Evolutionary conservation across 2,797 vertebrate species (phyloP), one percentile per base, ranked within the genome.

Genomic region (Xenops minutus): DNA sequence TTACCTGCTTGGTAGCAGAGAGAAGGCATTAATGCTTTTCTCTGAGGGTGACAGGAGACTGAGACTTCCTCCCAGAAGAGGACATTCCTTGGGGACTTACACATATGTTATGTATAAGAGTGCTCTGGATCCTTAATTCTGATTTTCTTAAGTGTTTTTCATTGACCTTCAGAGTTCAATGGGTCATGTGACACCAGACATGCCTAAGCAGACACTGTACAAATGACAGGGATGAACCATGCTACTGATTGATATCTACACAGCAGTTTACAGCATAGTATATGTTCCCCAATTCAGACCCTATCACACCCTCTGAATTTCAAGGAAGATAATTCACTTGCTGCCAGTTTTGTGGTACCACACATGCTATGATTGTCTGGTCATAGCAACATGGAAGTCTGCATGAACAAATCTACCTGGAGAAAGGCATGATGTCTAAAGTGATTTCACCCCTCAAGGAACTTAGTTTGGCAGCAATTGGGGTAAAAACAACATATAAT

Each of bases 191-290:
- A 83, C 54, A 64, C 26, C 37, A 79, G 67, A 41, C 12, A 27
- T 3, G 12, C 16, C 58, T 23, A 44, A 18, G 32, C 43, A 64
- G 39, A 71, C 43, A 6, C 36, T 32, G 15, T 13, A 7, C 1
- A 10, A 0, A 0, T 26, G 44, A 12, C 56, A 63, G 24, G 2
- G 16, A 18, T 3, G 30, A 68, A 7, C 46, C 0, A 1, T 22
- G 36, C 15, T 62, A 4, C 49, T 27, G 34, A 12, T 32, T 48
- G 44, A 54, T 36, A 20, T 10, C 58, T 36, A 1, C 51, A 39
- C 2, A 16, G 19, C 44, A 58, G 19, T 24, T 71, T 82, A 37
- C 46, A 83, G 68, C 32, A 62, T 59, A 22, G 14, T 15, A 11
- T 14, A 10, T 36, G 12, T 17, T 72, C 34, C 37, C 23, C 20